phyloP scores from a whole-genome alignment of 2,113 vertebrate genomes.

The Sturnus vulgaris region DNA sequence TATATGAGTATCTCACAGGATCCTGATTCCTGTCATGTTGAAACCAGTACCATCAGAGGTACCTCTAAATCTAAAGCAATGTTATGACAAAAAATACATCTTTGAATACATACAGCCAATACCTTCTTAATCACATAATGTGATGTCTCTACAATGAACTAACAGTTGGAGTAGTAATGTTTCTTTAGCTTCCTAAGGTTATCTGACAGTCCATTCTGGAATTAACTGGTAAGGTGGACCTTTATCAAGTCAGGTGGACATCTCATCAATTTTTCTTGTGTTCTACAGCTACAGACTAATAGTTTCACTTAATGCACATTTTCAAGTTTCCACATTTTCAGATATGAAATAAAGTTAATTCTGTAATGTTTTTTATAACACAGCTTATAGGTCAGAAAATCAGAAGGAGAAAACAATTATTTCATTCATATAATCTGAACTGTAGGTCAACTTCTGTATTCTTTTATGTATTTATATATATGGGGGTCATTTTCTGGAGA shows the following conservation, averaged over 20 bases:
- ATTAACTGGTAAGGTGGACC: neutral
- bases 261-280: neutral
- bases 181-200: neutral
- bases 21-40: neutral
- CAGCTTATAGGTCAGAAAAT: slow-evolving; percentile 74
- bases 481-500: slow-evolving; percentile 60
- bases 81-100: neutral
- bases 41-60: neutral
- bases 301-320: slow-evolving; percentile 17
- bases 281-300: slow-evolving; percentile 7
- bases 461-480: slow-evolving; percentile 73
- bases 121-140: neutral
- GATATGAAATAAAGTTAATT: slow-evolving; percentile 48
- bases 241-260: neutral
- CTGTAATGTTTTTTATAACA: slow-evolving; percentile 47
- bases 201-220: neutral
- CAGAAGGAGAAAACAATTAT: slow-evolving; percentile 78
- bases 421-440: slow-evolving; percentile 74
- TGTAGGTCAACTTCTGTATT: slow-evolving; percentile 73
- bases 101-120: neutral
- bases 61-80: neutral
- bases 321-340: slow-evolving; percentile 20
- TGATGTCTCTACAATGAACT: neutral
- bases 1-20: neutral
- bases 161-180: neutral